Conservation (phyloP, 2,113 vertebrate species). For the Gallinago paraguaiae region DNA sequence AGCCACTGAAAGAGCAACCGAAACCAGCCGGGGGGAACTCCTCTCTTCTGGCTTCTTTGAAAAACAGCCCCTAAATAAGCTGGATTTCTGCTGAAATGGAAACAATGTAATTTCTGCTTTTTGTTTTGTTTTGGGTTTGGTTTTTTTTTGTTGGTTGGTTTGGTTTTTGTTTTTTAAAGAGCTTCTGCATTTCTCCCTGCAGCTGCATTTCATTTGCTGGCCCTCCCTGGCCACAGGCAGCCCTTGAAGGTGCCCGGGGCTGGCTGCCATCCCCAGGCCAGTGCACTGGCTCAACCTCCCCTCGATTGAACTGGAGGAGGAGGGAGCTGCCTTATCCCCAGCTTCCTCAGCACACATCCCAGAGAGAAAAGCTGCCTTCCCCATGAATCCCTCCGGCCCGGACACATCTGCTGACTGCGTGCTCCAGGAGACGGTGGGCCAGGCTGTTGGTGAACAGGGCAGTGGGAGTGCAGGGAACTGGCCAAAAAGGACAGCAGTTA, state of each 20-base stretch:
- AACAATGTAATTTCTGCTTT: not conserved
- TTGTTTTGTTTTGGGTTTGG: not conserved
- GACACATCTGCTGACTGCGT: fast-evolving
- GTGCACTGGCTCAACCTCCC: not conserved
- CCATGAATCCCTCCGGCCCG: fast-evolving
- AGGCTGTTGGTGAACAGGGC: not conserved
- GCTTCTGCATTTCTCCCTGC: not conserved
- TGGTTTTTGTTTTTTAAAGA: not conserved
- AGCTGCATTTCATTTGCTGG: not conserved
- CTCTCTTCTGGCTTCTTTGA: not conserved
- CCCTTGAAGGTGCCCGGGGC: not conserved
- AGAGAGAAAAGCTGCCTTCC: not conserved
- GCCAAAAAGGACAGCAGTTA: not conserved
- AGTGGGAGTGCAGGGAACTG: not conserved
- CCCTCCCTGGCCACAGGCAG: not conserved
- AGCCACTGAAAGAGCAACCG: not conserved
- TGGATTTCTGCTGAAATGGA: not conserved
- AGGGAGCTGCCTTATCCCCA: not conserved
- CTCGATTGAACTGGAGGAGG: not conserved
- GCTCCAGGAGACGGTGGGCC: not conserved
- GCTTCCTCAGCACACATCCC: not conserved
- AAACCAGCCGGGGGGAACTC: not conserved
- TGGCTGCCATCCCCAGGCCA: fast-evolving
- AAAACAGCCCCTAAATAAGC: not conserved
- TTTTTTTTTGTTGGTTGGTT: not conserved